phyloP scores from a whole-genome alignment of 2,797 vertebrate species.

The Cyclura pinguis region DNA sequence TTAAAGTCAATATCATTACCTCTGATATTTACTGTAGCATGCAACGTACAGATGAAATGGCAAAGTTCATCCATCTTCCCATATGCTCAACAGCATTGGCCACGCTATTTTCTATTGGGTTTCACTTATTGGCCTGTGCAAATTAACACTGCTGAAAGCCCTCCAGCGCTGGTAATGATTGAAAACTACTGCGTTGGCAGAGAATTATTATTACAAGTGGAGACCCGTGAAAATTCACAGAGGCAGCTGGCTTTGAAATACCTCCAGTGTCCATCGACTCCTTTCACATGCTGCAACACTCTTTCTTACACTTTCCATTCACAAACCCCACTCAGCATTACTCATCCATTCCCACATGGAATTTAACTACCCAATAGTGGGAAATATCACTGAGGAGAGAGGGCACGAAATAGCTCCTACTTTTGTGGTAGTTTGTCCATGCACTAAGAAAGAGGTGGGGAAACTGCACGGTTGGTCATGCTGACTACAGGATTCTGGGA shows the following conservation, averaged over 20 bases:
- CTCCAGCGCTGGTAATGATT: slow-evolving; percentile 29
- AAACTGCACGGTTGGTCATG: no score
- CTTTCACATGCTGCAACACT: no score
- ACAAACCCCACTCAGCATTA: not conserved
- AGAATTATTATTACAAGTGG: slow-evolving; percentile 33
- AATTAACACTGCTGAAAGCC: slow-evolving; percentile 43
- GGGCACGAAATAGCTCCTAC: no score
- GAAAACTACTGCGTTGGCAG: not conserved
- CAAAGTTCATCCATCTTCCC: slow-evolving; percentile 78
- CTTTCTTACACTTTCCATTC: not conserved
- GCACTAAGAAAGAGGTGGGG: not conserved
- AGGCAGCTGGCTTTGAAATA: not conserved
- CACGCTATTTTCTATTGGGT: slow-evolving; percentile 33
- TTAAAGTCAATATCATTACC: slow-evolving; percentile 86
- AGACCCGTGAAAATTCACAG: slow-evolving; percentile 15
- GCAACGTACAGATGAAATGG: slow-evolving; percentile 72
- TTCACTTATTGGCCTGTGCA: slow-evolving; percentile 19
- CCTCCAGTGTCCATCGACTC: not conserved
- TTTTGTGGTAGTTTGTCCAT: not conserved
- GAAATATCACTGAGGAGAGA: no score
- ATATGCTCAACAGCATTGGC: slow-evolving; percentile 42
- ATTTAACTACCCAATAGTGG: not conserved
- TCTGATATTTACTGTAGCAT: slow-evolving; percentile 85
- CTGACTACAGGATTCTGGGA: not conserved
- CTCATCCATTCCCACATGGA: not conserved